Evolutionary conservation across 2,797 vertebrate species (phyloP).

Genomic region (Chrysocyon brachyurus): DNA sequence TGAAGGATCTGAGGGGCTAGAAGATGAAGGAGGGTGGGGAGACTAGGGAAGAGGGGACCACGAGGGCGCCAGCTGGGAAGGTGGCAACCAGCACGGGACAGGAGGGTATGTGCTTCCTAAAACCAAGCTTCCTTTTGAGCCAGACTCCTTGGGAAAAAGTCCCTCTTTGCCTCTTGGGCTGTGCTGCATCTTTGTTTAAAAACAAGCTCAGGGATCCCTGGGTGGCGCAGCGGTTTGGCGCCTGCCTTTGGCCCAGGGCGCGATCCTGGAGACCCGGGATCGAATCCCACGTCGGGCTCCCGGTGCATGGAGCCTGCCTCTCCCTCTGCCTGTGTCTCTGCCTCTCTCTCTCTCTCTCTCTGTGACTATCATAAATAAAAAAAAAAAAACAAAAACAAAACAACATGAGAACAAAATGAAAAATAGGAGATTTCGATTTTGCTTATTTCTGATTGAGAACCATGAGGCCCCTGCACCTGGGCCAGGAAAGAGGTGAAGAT

Average conservation of each 20-base stretch:
- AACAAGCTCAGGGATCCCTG: background rate
- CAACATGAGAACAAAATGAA: background rate
- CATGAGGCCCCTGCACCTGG: background rate
- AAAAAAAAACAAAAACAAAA: background rate
- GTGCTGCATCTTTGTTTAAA: background rate
- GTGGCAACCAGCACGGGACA: background rate
- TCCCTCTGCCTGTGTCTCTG: no score
- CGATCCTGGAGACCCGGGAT: no score
- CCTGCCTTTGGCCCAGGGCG: no score
- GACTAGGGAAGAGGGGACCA: background rate
- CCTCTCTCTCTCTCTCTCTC: no score
- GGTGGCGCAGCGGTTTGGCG: no score
- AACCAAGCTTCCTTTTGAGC: background rate
- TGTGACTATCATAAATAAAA: no score
- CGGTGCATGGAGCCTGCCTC: no score
- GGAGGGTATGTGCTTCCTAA: background rate
- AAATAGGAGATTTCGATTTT: background rate
- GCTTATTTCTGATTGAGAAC: background rate
- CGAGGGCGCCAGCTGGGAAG: accelerated
- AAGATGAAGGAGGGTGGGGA: background rate
- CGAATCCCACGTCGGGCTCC: no score
- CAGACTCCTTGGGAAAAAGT: background rate
- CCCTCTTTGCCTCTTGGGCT: background rate
- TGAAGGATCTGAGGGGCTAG: conserved; percentile 20
- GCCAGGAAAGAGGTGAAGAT: background rate